These are phyloP conservation scores for Sterrhoptilus dennistouni DNA, from an alignment of 2,113 vertebrate species.

Conservation along the genomic window DNA sequence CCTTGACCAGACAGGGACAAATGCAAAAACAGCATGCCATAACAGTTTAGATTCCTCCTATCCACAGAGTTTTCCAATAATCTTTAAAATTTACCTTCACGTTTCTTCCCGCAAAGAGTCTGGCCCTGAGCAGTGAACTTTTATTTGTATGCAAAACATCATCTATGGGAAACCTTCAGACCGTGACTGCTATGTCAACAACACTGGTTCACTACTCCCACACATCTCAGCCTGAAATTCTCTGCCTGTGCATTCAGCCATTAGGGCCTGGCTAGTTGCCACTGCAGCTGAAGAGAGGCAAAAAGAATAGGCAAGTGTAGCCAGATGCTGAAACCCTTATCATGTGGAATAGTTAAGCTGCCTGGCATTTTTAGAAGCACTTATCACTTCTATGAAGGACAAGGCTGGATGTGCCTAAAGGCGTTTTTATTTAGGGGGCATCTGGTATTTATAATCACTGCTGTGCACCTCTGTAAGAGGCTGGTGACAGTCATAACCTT, in stretches of 20 bases:
- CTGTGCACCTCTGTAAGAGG: neutral
- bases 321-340: neutral
- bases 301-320: neutral
- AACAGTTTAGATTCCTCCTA: neutral
- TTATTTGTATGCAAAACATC: neutral
- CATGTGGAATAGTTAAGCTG: neutral
- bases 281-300: neutral
- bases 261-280: neutral
- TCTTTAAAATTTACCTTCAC: neutral
- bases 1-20: neutral
- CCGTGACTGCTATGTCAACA: neutral
- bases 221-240: neutral
- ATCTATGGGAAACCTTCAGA: neutral
- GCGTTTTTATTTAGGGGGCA: constrained; percentile 26
- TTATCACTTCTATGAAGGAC: neutral
- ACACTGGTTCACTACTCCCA: neutral
- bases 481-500: constrained; percentile 40
- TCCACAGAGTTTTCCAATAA: neutral
- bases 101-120: neutral
- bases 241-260: neutral
- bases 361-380: constrained; percentile 12
- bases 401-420: neutral
- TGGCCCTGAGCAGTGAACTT: neutral
- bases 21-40: neutral
- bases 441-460: constrained; percentile 14